phyloP scores from a whole-genome alignment of 2,888 invertebrate genomes.

The Sipunculus nudus region DNA sequence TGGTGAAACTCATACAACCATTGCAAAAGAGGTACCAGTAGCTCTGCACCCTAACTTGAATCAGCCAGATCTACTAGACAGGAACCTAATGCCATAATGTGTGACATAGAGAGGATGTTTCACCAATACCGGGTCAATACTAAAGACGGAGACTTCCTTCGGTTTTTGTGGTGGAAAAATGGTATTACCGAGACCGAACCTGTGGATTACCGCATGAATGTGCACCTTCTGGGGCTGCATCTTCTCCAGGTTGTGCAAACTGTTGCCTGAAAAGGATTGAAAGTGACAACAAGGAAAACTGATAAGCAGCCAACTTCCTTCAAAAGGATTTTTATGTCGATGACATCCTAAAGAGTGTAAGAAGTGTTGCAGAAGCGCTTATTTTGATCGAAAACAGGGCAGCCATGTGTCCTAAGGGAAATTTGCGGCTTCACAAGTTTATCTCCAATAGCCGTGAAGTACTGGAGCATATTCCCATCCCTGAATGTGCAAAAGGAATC shows the following conservation, averaged over 20 bases:
- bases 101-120: slow-evolving; percentile 37
- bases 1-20: too few species aligned
- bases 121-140: slow-evolving; percentile 18
- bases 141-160: slow-evolving; percentile 17
- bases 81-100: slow-evolving; percentile 21
- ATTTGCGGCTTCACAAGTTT: slow-evolving; percentile 35
- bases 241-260: slow-evolving; percentile 18
- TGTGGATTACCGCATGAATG: slow-evolving; percentile 16
- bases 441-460: slow-evolving; percentile 29
- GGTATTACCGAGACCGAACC: not conserved
- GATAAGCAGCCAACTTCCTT: slow-evolving; percentile 22
- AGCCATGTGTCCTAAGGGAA: slow-evolving; percentile 21
- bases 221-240: slow-evolving; percentile 13
- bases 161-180: slow-evolving; percentile 29
- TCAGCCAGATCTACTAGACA: too few species aligned
- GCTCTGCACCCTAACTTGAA: too few species aligned
- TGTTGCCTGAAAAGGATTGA: slow-evolving; percentile 9
- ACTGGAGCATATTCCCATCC: slow-evolving; percentile 26
- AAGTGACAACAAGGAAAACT: not conserved
- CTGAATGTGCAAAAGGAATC: slow-evolving; percentile 20
- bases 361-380: slow-evolving; percentile 4
- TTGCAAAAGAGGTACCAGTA: too few species aligned
- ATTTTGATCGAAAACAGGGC: slow-evolving; percentile 10
- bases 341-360: slow-evolving; percentile 28
- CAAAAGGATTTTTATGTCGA: slow-evolving; percentile 33